Evolutionary conservation across 1,140 invertebrate genomes (phyloP), one percentile per base, ranked within the genome.

Genomic region (Goniozus legneri): DNA sequence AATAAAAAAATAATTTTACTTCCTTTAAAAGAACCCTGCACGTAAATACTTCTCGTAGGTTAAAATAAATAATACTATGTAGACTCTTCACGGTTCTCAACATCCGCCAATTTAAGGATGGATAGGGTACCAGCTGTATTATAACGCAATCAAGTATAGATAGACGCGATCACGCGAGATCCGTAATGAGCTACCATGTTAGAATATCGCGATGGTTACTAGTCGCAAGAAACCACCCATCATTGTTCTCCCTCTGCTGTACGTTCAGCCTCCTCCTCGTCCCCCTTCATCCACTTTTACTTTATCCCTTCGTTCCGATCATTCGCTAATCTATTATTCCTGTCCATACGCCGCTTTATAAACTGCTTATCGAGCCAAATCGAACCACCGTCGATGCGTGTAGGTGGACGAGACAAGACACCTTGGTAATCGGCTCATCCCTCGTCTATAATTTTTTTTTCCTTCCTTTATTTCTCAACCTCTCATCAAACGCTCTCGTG

Each of bases 121-220:
- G 33, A 49, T 45, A 22, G 52, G 51, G 42, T 49, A 46, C 56
- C 33, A 58, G 47, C 47, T 52, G 62, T 70, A 69, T 73, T 73
- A 71, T 69, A 73, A 71, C 62, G 69, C 64, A 69, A 71, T 71
- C 64, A 68, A 61, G 57, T 58, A 56, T 67, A 67, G 62, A 58
- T 64, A 58, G 62, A 60, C 60, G 63, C 57, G 53, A 64, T 69
- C 62, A 64, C 64, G 67, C 67, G 61, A 67, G 56, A 64, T 57
- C 56, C 58, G 49, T 73, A 73, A 72, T 70, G 71, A 73, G 71
- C 65, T 66, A 45, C 55, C 63, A 64, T 71, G 71, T 72, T 65
- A 60, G 51, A 63, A 53, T 39, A 45, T 53, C 32, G 52, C 50
- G 49, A 56, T 44, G 51, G 53, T 63, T 60, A 49, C 56, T 44